phyloP scores from a whole-genome alignment of 2,113 vertebrate genomes.

The Zosterops japonicus region DNA sequence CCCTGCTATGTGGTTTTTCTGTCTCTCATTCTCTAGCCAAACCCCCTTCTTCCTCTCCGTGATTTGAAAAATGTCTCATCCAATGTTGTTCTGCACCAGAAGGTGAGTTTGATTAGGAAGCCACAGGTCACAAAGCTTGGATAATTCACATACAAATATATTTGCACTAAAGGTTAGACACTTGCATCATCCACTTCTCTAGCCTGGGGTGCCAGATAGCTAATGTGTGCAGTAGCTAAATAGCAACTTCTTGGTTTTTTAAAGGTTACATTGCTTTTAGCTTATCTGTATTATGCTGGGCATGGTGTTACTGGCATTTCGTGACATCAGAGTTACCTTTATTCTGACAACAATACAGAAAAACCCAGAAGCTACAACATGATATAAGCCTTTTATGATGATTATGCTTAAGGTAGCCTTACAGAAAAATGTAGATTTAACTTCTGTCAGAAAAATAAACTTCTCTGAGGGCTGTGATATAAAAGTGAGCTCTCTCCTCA shows the following conservation, averaged over 20 bases:
- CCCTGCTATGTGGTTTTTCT: background rate
- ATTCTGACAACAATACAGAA: slow-evolving; percentile 41
- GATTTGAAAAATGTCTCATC: background rate
- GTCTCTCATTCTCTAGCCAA: background rate
- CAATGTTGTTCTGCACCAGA: background rate
- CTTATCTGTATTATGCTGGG: slow-evolving; percentile 4
- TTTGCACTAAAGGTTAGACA: slow-evolving; percentile 6
- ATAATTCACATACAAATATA: background rate
- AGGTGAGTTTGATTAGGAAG: background rate
- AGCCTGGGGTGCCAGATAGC: background rate
- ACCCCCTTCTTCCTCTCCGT: background rate
- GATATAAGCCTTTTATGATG: slow-evolving; percentile 4
- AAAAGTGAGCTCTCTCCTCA: background rate
- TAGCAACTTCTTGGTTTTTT: background rate
- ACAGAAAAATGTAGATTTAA: background rate
- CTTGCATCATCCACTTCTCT: background rate
- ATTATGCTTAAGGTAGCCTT: background rate
- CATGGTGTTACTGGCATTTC: slow-evolving; percentile 13
- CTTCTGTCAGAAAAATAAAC: background rate
- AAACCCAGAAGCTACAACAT: background rate
- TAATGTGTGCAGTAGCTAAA: slow-evolving; percentile 28
- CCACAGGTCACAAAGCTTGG: background rate
- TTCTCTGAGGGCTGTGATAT: background rate
- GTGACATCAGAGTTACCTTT: slow-evolving; percentile 33
- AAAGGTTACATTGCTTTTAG: slow-evolving; percentile 54